These are phyloP conservation scores for Urocynchramus pylzowi DNA, from an alignment of 2,113 vertebrate species.

Conservation along the genomic window DNA sequence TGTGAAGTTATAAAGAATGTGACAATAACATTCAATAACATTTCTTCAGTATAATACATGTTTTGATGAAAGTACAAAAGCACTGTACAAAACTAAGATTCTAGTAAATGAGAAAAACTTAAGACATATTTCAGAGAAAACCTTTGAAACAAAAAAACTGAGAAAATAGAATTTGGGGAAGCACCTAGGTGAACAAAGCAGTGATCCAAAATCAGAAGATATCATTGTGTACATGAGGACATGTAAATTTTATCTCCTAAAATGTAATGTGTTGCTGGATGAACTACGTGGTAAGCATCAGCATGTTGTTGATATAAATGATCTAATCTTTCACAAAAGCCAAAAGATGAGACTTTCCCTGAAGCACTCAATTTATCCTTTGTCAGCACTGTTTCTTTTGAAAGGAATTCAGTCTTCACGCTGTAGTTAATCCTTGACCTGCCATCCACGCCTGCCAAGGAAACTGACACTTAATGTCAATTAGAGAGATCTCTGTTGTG, in stretches of 20 bases:
- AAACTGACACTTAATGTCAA: slow-evolving; percentile 38
- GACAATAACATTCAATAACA: neutral
- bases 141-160: neutral
- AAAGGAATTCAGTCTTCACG: neutral
- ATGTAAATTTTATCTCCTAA: neutral
- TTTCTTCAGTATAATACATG: neutral
- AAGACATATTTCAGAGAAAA: neutral
- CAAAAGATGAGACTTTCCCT: neutral
- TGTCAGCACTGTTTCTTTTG: neutral
- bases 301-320: neutral
- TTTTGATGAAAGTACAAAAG: neutral
- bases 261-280: neutral
- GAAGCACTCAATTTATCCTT: neutral
- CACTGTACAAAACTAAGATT: neutral
- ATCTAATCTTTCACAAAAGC: neutral
- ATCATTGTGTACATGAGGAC: neutral
- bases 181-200: neutral
- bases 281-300: neutral
- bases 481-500: slow-evolving; percentile 43
- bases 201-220: neutral
- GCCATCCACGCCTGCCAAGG: neutral
- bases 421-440: slow-evolving; percentile 49
- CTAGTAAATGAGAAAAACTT: neutral
- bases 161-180: neutral
- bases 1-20: neutral